Evolutionary conservation across 2,797 vertebrate species (phyloP), one percentile per base, ranked within the genome.

Genomic region (Gobionotothen gibberifrons): DNA sequence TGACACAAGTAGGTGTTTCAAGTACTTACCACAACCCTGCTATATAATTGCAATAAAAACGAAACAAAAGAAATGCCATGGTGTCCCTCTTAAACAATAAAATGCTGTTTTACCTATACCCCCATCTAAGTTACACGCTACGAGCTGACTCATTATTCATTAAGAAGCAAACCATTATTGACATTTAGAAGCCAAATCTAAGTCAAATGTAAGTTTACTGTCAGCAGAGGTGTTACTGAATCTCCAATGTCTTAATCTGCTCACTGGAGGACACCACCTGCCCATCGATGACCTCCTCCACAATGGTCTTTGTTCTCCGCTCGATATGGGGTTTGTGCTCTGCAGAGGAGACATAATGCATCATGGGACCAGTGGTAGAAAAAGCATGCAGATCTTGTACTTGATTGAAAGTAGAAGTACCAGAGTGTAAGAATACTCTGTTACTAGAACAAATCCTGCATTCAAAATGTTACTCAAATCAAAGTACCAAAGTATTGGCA

Each of bases 251-350:
- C 2, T 92, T 29, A 17, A 86, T 89, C 4, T 90, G 76, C 17
- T 68, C 40, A 0, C 0, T 2, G 64, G 76, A 63, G 48, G 85
- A 66, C 57, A 94, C 79, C 42, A 94, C 90, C 59, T 53, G 21
- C 8, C 94, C 93, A 69, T 94, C 83, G 3, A 93, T 2, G 0
- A 94, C 6, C 42, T 93, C 64, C 78, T 94, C 91, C 54, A 84
- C 65, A 3, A 93, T 93, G 76, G 82, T 76, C 86, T 74, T 93
- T 79, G 90, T 87, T 26, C 90, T 70, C 69, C 81, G 87, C 87
- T 94, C 92, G 0, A 91, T 2, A 48, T 86, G 87, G 10, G 85
- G 90, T 55, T 86, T 90, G 12, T 53, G 13, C 67, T 85, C 94
- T 94, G 72, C 32, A 63, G 47, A 74, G 22, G 21, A 61, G 2